phyloP scores from a whole-genome alignment of 2,113 vertebrate species.

The Antennarius striatus region DNA sequence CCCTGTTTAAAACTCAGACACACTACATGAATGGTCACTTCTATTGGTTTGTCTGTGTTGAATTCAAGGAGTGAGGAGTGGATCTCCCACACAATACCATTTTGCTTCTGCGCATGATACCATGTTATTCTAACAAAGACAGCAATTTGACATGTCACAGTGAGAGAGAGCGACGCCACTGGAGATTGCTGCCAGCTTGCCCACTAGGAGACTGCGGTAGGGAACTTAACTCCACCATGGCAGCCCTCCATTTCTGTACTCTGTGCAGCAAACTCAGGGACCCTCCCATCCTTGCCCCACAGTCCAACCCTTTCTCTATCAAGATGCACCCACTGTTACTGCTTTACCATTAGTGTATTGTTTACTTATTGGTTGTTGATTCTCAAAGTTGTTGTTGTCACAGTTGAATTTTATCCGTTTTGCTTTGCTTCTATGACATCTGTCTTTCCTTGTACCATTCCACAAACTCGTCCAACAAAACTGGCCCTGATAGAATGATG shows the following conservation, averaged over 20 bases:
- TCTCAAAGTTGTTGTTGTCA: slow-evolving; percentile 73
- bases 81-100: slow-evolving; percentile 76
- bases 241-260: slow-evolving; percentile 78
- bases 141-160: slow-evolving; percentile 96
- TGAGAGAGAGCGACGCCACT: slow-evolving; percentile 87
- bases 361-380: slow-evolving; percentile 73
- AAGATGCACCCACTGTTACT: slow-evolving; percentile 67
- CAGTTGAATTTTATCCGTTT: slow-evolving; percentile 63
- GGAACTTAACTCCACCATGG: slow-evolving; percentile 84
- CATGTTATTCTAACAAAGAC: slow-evolving; percentile 84
- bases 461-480: slow-evolving; percentile 99
- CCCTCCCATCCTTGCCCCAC: slow-evolving; percentile 45
- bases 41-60: slow-evolving; percentile 60
- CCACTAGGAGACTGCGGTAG: slow-evolving; percentile 86
- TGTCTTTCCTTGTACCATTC: slow-evolving; percentile 99
- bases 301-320: slow-evolving; percentile 68
- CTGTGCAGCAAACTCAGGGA: slow-evolving; percentile 84
- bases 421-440: slow-evolving; percentile 86
- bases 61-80: slow-evolving; percentile 51
- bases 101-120: slow-evolving; percentile 75
- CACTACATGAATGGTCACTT: slow-evolving; percentile 63
- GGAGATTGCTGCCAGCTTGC: slow-evolving; percentile 84
- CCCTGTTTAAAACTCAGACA: slow-evolving; percentile 68
- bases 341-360: slow-evolving; percentile 62
- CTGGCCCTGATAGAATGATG: slow-evolving; percentile 86